Evolutionary conservation across 53 echinoderm and acorn worm genomes (phyloP), one percentile per base, ranked within the genome.

Genomic region (Hippasteria phrygiana): DNA sequence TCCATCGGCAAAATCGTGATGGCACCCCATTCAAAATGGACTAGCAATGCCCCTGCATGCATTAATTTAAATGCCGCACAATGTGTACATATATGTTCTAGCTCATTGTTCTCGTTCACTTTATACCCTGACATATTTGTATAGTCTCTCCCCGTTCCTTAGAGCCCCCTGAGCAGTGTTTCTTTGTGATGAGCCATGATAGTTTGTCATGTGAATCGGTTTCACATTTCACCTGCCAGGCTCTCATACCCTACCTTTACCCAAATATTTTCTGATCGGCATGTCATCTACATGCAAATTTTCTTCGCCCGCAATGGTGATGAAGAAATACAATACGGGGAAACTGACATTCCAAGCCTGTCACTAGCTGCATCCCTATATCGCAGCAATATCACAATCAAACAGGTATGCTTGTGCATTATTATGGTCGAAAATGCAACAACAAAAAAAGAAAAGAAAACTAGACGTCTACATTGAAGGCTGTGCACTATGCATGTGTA

Each of bases 201-300:
- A 32, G n/a, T 47, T 83, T 84, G 51, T 69, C 84, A 84, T 50
- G 51, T 8, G 11, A 35, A 50, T 29, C 34, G 45, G 71, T 84
- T 18, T 84, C 71, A 38, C 5, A 36, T 84, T 84, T 43, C 83
- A 42, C 48, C 62, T 1, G 26, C 31, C 46, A 5, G 66, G 34
- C 69, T 84, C 26, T 41, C 3, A 24, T 50, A 47, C 16, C 38
- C 20, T 17, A 40, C 40, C 41, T 24, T 55, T 18, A 71, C 71
- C 85, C 70, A 85, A 85, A 85, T 71, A 85, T 85, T 85, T 67
- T 81, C 81, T 65, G 81, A 81, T 81, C 43, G 81, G 81, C 81
- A 81, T 81, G 63, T 85, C 71, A 85, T 85, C 85, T 85, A 35
- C 51, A 70, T 70, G 85, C 85, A 85, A 85, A 70, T 85, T 71